Base-by-base conservation (phyloP, 2,113 vertebrate genomes). In the Eupsittula cactorum region DNA sequence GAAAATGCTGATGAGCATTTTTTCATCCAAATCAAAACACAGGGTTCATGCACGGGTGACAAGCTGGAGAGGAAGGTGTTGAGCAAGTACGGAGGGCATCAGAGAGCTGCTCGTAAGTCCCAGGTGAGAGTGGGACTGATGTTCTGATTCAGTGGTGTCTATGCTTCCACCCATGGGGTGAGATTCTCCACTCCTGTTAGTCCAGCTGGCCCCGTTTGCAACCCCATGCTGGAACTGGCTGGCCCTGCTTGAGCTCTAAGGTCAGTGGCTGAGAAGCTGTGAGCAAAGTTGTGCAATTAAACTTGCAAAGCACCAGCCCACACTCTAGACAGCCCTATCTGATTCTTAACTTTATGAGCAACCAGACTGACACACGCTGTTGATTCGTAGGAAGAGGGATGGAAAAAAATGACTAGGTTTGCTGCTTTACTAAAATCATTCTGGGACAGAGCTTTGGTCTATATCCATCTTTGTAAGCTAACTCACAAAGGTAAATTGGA, bases 291-390 rank as follows among this genome's bases (percentile, higher is more conserved):
- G 93, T 62, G 92, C 27, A 96, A 94, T 91, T 75, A 21, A 90
- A 93, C 70, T 95, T 94, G 95, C 95, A 93, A 92, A 95, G 95
- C 74, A 73, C 7, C 86, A 86, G 35, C 96, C 96, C 86, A 96
- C 93, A 42, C 77, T 92, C 39, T 75, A 82, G 59, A 4, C 76
- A 68, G 92, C 47, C 21, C 55, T 89, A 67, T 87, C 88, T 91
- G 92, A 92, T 93, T 74, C 80, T 81, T 65, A 37, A 65, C 68
- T 76, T 95, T 80, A 49, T 16, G 21, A 91, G 76, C 82, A 71
- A 5, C 60, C 86, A 62, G 86, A 88, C 29, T 60, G 77, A 85
- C 83, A 93, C 29, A 71, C 17, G 37, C 4, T 91, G 60, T 9
- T 6, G 62, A 77, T 9, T 73, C 59, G 8, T 9, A 78, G 50